phyloP scores from a whole-genome alignment of 1,140 invertebrate species.

The Heliothis virescens region DNA sequence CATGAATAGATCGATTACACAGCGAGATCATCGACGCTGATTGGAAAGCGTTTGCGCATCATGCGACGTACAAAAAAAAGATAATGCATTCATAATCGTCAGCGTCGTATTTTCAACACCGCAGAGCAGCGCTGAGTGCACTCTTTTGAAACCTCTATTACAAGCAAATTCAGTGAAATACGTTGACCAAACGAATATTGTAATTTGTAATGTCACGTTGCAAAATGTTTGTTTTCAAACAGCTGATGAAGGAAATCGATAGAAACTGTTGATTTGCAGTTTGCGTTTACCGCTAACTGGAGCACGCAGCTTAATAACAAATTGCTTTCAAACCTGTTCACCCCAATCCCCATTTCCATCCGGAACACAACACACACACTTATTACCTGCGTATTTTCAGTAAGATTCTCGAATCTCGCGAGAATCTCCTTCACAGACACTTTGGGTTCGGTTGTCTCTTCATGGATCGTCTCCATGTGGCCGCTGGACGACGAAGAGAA shows the following conservation, averaged over 20 bases:
- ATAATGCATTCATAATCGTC: slow-evolving; percentile 52
- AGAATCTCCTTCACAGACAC: slow-evolving; percentile 93
- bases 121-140: background rate
- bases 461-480: slow-evolving; percentile 93
- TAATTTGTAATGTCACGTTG: slow-evolving; percentile 43
- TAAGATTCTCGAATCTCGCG: slow-evolving; percentile 92
- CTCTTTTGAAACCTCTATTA: slow-evolving; percentile 33
- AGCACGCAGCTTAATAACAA: slow-evolving; percentile 42
- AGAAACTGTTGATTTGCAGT: slow-evolving; percentile 21
- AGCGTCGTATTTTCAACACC: slow-evolving; percentile 47
- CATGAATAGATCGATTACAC: slow-evolving; percentile 61
- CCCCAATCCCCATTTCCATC: slow-evolving; percentile 45
- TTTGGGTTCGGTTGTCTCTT: slow-evolving; percentile 91
- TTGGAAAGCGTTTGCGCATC: slow-evolving; percentile 59
- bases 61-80: slow-evolving; percentile 39
- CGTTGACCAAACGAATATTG: slow-evolving; percentile 38
- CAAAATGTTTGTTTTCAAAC: slow-evolving; percentile 48
- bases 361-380: slow-evolving; percentile 49
- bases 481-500: slow-evolving; percentile 87
- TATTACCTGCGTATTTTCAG: slow-evolving; percentile 79
- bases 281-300: slow-evolving; percentile 6
- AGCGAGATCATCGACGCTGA: slow-evolving; percentile 54
- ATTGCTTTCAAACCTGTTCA: slow-evolving; percentile 49
- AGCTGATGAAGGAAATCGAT: slow-evolving; percentile 50
- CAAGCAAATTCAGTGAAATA: slow-evolving; percentile 18